Base-by-base conservation (phyloP, 2,888 invertebrate genomes). In the Tridacna crocea region DNA sequence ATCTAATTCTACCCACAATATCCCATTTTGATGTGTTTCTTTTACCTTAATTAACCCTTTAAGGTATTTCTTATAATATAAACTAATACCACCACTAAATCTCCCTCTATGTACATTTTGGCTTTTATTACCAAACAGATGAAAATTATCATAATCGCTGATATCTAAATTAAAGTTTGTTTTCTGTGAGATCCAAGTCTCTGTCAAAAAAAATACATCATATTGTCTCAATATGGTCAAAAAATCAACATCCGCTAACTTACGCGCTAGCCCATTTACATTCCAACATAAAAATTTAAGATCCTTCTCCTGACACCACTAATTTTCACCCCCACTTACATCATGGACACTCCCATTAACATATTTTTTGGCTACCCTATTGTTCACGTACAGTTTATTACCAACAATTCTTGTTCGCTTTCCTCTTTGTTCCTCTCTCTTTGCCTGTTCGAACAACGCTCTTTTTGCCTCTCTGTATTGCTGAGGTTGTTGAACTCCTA, bases 71-170 rank as follows among this genome's bases (percentile, higher is more conserved):
- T 65, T 55, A 47, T 22, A 63, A 51, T 75, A 47, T 51, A 47
- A 17, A 65, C 60, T 48, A 46, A 63, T 24, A 19, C 75, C 75
- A 19, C 75, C 75, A 55, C 66, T 75, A 27, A 66, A 75, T 66
- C 75, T 65, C 15, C 75, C 75, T 36, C 51, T 75, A 12, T 19
- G 47, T 8, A 51, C 47, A 27, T 75, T 75, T 48, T 13, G 48
- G 19, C 24, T n/a, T 65, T 75, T 75, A 51, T 75, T 75, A n/a
- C 75, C 75, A n/a, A 75, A 26, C 48, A 75, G 55, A 66, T 75
- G 75, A n/a, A 55, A 65, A 65, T 66, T 26, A 55, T 55, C 24
- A 66, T 66, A 66, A 11, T 27, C 27, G 12, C 17, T 6, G 19
- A 60, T 24, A 17, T 75, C 47, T 63, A 61, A 48, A 55, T 66